Conservation (phyloP, 1,140 invertebrate species). For the Trichogramma pretiosum region DNA sequence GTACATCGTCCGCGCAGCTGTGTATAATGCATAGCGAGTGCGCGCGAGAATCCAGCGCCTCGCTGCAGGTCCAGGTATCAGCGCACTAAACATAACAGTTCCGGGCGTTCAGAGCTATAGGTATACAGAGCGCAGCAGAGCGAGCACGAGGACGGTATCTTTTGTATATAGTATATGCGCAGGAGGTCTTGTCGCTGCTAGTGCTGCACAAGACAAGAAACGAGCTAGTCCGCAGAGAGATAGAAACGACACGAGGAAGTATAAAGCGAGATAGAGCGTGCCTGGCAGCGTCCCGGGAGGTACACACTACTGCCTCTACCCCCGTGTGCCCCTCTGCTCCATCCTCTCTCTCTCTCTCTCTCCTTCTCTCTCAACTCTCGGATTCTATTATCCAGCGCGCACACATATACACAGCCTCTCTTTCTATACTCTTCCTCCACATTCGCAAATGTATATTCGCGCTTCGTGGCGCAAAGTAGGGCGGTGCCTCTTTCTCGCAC, state of each 20-base stretch:
- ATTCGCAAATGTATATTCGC: conserved; percentile 19
- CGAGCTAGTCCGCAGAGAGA: background rate
- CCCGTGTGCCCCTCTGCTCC: background rate
- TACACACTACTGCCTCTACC: conserved; percentile 4
- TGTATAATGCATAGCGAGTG: too few relatives aligned
- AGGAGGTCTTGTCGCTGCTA: too few relatives aligned
- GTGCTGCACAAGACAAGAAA: background rate
- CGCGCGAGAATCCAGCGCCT: too few relatives aligned
- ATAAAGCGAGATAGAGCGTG: too few relatives aligned
- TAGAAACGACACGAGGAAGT: too few relatives aligned
- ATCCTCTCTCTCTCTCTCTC: background rate
- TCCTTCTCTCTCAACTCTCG: conserved; percentile 2
- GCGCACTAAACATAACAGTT: conserved; percentile 14
- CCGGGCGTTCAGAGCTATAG: background rate
- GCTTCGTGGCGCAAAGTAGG: conserved; percentile 15
- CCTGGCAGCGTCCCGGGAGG: too few relatives aligned
- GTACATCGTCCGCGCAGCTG: too few relatives aligned
- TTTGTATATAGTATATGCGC: too few relatives aligned
- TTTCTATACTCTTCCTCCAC: background rate
- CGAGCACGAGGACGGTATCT: too few relatives aligned
- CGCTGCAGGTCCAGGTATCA: conserved; percentile 10
- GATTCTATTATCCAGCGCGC: conserved; percentile 17
- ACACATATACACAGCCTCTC: background rate
- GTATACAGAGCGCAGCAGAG: too few relatives aligned
- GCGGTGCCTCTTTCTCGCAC: too few relatives aligned